Conservation (phyloP, 1,140 invertebrate species). For the Eurosta solidaginis region DNA sequence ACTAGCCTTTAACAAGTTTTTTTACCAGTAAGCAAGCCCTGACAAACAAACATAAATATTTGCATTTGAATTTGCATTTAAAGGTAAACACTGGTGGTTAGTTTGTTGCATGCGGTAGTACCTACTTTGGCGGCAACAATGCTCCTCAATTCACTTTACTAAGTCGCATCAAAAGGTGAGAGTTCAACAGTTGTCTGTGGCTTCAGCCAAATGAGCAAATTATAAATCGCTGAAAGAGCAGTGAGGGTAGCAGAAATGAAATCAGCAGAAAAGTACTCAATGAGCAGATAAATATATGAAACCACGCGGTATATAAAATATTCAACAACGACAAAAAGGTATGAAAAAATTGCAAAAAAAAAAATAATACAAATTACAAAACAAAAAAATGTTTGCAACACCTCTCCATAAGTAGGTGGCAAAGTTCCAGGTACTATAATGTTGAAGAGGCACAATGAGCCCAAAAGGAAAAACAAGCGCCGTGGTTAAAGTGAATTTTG, state of each 20-base stretch:
- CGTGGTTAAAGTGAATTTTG: too few relatives aligned
- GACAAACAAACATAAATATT: not conserved
- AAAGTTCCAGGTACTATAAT: too few relatives aligned
- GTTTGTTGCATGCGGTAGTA: not conserved
- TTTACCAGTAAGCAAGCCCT: not conserved
- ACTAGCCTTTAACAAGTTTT: conserved; percentile 7
- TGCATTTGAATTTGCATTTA: not conserved
- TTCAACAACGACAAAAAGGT: too few relatives aligned
- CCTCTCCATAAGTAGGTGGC: too few relatives aligned
- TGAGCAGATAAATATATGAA: not conserved
- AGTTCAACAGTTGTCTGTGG: conserved; percentile 26
- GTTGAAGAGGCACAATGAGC: too few relatives aligned
- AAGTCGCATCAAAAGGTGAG: conserved; percentile 18
- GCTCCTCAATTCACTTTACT: conserved; percentile 17
- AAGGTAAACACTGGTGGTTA: too few relatives aligned
- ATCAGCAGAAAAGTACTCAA: not conserved
- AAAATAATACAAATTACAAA: too few relatives aligned
- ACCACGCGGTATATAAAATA: too few relatives aligned
- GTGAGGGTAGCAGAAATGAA: not conserved
- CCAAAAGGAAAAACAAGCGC: too few relatives aligned
- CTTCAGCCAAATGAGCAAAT: conserved; percentile 6
- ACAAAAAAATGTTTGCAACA: too few relatives aligned
- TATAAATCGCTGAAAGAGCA: not conserved
- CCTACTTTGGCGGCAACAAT: too few relatives aligned
- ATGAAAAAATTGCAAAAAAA: too few relatives aligned